These are phyloP conservation scores for Automeris io DNA, from an alignment of 2,888 invertebrate genomes.

Conservation along the genomic window DNA sequence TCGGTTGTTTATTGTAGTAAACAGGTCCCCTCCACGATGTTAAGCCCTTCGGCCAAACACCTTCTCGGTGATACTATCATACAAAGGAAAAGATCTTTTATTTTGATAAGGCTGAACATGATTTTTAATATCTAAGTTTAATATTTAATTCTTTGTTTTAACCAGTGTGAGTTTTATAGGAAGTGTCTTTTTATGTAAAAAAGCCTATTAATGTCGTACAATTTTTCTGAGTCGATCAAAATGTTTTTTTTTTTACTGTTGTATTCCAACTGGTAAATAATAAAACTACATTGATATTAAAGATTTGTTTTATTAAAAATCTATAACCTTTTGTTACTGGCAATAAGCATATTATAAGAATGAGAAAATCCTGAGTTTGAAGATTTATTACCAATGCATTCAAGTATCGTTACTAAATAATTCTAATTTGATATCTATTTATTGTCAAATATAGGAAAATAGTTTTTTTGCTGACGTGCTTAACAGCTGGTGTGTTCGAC, in stretches of 20 bases:
- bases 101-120: conserved; percentile 75
- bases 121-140: conserved; percentile 68
- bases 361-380: too few relatives aligned
- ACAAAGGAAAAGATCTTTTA: conserved; percentile 68
- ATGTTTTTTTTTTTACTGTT: conserved; percentile 54
- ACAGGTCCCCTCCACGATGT: conserved; percentile 52
- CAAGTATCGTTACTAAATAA: too few relatives aligned
- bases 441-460: too few relatives aligned
- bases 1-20: conserved; percentile 63
- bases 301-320: conserved; percentile 39
- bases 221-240: conserved; percentile 70
- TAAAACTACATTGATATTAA: conserved; percentile 64
- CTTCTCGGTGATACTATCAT: conserved; percentile 55
- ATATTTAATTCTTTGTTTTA: conserved; percentile 62
- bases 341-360: too few relatives aligned
- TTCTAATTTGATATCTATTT: too few relatives aligned
- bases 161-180: conserved; percentile 57
- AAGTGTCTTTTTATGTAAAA: conserved; percentile 54
- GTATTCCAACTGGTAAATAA: conserved; percentile 70
- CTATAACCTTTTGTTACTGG: too few relatives aligned
- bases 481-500: too few relatives aligned
- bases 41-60: conserved; percentile 53
- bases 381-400: too few relatives aligned
- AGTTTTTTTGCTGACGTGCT: too few relatives aligned
- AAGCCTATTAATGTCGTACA: conserved; percentile 59